Percentiles rank a stretch among this genome's conserved stretches.
Evolutionary conservation across 2,113 vertebrate species (phyloP).

Genomic region (Paradoxurus hermaphroditus): DNA sequence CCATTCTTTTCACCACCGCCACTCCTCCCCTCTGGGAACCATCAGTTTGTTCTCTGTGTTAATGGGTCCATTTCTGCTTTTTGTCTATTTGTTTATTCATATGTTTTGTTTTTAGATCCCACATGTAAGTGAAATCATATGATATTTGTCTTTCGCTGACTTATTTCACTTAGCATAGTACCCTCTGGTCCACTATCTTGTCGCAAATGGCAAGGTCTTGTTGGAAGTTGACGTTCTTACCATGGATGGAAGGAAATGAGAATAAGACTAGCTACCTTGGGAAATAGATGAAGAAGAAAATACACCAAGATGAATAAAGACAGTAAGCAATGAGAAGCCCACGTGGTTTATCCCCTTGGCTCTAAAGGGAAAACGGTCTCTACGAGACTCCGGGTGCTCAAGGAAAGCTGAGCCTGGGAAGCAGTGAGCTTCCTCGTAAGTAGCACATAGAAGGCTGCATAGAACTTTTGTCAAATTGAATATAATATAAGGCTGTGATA

Average conservation of each 20-base stretch:
- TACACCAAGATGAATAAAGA: background rate
- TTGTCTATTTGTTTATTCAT: background rate
- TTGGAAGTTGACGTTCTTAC: conserved; percentile 60
- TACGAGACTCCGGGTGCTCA: background rate
- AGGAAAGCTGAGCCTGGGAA: background rate
- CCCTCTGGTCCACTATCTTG: background rate
- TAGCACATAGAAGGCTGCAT: background rate
- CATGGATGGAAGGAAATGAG: background rate
- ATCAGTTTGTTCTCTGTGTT: background rate
- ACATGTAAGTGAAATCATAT: background rate
- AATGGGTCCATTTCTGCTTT: background rate
- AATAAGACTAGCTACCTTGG: conserved; percentile 17
- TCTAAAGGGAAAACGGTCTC: background rate
- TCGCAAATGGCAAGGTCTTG: background rate
- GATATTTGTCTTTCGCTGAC: background rate
- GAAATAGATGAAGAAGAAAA: background rate
- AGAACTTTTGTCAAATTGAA: background rate
- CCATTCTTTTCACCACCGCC: background rate
- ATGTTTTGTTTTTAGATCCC: background rate
- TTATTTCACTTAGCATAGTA: background rate
- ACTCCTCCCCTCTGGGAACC: background rate
- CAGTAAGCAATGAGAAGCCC: background rate
- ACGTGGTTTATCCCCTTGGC: background rate
- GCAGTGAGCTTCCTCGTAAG: background rate
- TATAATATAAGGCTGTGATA: background rate